Evolutionary conservation across 2,797 vertebrate species (phyloP), one percentile per base, ranked within the genome.

Genomic region (Chlorospingus flavigularis): DNA sequence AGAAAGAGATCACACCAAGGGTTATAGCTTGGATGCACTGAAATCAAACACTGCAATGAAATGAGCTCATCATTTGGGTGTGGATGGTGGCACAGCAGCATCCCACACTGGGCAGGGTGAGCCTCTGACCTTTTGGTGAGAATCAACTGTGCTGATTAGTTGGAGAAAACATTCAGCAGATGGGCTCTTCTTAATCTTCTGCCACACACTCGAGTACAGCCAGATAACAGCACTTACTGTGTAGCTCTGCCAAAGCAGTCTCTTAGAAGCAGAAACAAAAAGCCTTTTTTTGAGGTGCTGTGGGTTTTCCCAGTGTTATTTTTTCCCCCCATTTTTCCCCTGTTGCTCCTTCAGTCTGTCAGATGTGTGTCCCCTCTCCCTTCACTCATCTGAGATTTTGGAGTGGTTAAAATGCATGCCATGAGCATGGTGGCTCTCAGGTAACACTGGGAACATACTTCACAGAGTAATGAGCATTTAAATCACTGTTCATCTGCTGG

Each of bases 91-190:
- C n/a, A 4, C 35, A 50, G 72, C 70, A 89, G 37, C 17, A 28
- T 26, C 19, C 48, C 70, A 11, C 70, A 7, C 7, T 42, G 1
- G 3, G 71, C 75, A 51, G 65, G 81, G 43, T 26, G 82, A 66
- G 76, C 89, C 72, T 81, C 66, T 66, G 76, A 48, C 70, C 89
- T 70, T 58, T 17, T 24, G 48, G 57, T 60, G 84, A 82, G 79
- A 77, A 51, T 17, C 65, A 42, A 3, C 73, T 31, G 7, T 55
- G 70, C 86, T 86, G 77, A 54, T 80, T 37, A 70, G 47, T 25
- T 74, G 86, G 54, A 86, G 88, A 83, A 78, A 88, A 94, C 54
- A 68, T 50, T 21, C 86, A 83, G 11, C 92, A 96, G 91, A 94
- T 86, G 79, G 66, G 48, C 37, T 39, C 70, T 68, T 57, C 86